These are phyloP conservation scores for Sylvicapra grimmia DNA, from an alignment of 2,113 vertebrate species.

Conservation along the genomic window DNA sequence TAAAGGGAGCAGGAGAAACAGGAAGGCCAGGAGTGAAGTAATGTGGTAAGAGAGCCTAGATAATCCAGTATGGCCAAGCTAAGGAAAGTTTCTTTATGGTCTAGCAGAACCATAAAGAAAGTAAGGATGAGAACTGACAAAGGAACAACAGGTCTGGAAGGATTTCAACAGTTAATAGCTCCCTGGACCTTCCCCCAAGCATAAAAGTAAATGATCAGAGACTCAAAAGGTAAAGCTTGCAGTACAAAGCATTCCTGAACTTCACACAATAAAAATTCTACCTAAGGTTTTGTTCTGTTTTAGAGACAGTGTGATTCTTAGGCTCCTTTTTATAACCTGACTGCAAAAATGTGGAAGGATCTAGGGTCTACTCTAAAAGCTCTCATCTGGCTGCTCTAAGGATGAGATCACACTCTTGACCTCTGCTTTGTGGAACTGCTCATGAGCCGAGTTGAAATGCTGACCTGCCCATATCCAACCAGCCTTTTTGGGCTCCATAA, in stretches of 20 bases:
- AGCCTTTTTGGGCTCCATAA: neutral
- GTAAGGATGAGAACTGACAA: neutral
- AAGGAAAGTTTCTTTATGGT: neutral
- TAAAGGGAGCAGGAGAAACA: neutral
- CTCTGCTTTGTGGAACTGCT: neutral
- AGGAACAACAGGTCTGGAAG: neutral
- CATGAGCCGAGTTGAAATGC: neutral
- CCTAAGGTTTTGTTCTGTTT: neutral
- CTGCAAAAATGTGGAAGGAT: neutral
- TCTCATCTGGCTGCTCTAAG: neutral
- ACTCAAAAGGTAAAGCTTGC: neutral
- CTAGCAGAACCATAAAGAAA: neutral
- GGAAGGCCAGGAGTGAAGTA: neutral
- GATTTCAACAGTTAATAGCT: neutral
- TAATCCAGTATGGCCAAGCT: neutral
- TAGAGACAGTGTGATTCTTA: neutral
- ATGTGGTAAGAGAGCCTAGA: neutral
- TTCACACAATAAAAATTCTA: neutral
- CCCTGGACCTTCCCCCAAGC: neutral
- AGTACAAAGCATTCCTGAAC: constrained; percentile 7
- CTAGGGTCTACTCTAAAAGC: neutral
- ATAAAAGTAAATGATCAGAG: neutral
- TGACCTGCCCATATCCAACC: neutral
- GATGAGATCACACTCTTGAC: neutral
- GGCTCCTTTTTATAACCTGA: neutral